phyloP scores from a whole-genome alignment of 2,797 vertebrate genomes.

The Parotocinclus haroldoi region DNA sequence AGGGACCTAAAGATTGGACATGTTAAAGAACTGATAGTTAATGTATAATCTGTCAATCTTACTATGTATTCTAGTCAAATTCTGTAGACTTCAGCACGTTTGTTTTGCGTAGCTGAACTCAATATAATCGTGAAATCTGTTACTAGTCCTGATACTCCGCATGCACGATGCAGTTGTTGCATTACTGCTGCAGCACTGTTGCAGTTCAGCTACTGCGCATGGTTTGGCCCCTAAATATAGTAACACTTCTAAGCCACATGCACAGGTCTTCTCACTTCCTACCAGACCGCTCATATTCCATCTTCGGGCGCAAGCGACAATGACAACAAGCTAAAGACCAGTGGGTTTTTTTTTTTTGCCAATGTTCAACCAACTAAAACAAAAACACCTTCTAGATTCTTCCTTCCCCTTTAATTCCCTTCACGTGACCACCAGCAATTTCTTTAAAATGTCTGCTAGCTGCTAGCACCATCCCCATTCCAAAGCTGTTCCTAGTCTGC shows the following conservation, averaged over 20 bases:
- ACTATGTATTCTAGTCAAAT: no score
- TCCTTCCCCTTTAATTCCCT: slow-evolving; percentile 1
- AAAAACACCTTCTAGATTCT: neutral
- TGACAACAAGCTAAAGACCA: slow-evolving; percentile 21
- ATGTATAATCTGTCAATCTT: no score
- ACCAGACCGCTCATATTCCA: slow-evolving; percentile 13
- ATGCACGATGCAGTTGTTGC: slow-evolving; percentile 10
- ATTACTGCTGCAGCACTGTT: slow-evolving; percentile 35
- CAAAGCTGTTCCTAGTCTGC: slow-evolving; percentile 56
- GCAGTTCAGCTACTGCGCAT: slow-evolving; percentile 24
- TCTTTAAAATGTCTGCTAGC: slow-evolving; percentile 23
- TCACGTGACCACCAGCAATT: neutral
- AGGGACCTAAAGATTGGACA: slow-evolving; percentile 10
- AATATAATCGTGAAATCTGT: no score
- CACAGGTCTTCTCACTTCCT: slow-evolving; percentile 26
- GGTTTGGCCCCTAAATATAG: slow-evolving; percentile 23
- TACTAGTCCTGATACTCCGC: neutral
- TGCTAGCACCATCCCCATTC: slow-evolving; percentile 47
- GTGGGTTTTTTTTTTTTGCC: no score
- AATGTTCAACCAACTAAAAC: no score
- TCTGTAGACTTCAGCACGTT: no score
- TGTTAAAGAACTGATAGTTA: no score
- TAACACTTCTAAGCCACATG: slow-evolving; percentile 6
- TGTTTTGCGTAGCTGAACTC: no score
- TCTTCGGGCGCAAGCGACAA: slow-evolving; percentile 14